Conservation (phyloP, 2,797 vertebrate species). For the Eulemur albifrons region DNA sequence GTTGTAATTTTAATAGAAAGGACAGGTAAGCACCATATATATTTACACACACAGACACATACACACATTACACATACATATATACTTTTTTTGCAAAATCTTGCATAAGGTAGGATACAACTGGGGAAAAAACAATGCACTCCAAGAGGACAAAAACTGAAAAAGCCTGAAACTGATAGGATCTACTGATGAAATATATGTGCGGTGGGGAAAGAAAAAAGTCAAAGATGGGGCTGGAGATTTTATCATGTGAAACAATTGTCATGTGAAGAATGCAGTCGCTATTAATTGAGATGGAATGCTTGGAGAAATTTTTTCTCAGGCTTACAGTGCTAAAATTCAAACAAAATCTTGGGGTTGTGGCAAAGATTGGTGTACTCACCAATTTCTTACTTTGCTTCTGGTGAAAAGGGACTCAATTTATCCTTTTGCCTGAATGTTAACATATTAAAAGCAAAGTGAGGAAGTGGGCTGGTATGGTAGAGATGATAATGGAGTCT, state of each 20-base stretch:
- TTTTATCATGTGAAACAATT: background rate
- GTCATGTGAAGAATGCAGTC: background rate
- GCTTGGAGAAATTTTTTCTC: background rate
- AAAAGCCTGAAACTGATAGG: background rate
- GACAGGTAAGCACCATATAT: background rate
- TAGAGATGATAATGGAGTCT: background rate
- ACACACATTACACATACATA: background rate
- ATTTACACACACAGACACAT: background rate
- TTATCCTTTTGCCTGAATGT: background rate
- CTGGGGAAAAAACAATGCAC: background rate
- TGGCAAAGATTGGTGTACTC: background rate
- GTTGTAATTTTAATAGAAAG: background rate
- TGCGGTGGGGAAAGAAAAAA: background rate
- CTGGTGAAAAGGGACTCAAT: background rate
- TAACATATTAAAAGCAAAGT: background rate
- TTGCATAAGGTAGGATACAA: background rate
- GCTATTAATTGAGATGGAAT: background rate
- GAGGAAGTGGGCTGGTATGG: background rate
- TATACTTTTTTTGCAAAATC: background rate
- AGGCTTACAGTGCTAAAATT: background rate
- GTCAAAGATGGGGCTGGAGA: background rate
- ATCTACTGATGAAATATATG: background rate
- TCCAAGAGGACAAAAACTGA: background rate
- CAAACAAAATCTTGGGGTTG: background rate
- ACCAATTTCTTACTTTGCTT: background rate